Base-by-base conservation (phyloP, 2,113 vertebrate species). In the Nesoenas mayeri region DNA sequence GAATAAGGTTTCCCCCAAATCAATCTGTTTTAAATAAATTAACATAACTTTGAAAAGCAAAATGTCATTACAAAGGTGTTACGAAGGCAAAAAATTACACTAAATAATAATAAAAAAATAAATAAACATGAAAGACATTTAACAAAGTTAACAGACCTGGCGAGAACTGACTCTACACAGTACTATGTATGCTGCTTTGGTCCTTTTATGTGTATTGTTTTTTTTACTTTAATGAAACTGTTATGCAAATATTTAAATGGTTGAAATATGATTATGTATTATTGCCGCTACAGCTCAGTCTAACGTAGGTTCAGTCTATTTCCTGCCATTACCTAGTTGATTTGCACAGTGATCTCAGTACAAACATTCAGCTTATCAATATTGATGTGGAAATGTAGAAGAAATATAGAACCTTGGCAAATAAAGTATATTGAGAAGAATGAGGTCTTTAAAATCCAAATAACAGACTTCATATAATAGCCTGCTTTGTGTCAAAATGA, bases 41-140 rank as follows among this genome's bases (percentile, higher is more conserved):
- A 93, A 96, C 69, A 58, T 31, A 93, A 72, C 36, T 86, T 88
- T 34, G 34, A 71, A 93, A 95, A 95, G 88, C 91, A 96, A 89
- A 26, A 84, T 48, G 77, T 60, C 40, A 85, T 73, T 83, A 47
- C 14, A 94, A 80, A 80, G 74, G 94, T 91, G 92, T 67, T 74
- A 79, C 60, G 92, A 96, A 87, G 24, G 34, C 48, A 69, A 75
- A 89, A 89, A 40, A 40, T 40, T 87, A 92, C 10, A 40, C 57
- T 82, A 47, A 94, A 70, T 40, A 96, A 79, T 38, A 93, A 79
- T 15, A 95, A 90, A 9, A 73, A 81, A 81, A 86, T 21, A 48
- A 74, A 61, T 56, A 93, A 97, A 88, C 25, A 93, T 67, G 86
- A 92, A 88, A 75, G 51, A 90, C 6, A 44, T 70, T 60, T 51